A percentile compares a stretch with the other conserved stretches of the same genome.
Conservation (phyloP, 2,888 invertebrate species). For the Nysson spinosus region DNA sequence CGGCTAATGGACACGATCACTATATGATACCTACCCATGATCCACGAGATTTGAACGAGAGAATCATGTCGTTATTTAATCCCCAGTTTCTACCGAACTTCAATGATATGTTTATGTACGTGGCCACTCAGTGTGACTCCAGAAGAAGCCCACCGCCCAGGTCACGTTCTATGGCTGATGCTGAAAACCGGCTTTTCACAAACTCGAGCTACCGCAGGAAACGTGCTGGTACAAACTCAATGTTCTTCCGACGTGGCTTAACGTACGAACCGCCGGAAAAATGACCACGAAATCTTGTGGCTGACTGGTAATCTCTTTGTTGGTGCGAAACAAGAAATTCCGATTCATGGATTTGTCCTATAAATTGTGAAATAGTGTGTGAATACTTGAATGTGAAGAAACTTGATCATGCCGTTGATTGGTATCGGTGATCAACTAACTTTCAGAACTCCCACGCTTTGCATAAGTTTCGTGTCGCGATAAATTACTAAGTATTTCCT, state of each 20-base stretch:
- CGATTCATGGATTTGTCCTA: constrained; percentile 10
- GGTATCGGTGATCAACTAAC: too few species aligned
- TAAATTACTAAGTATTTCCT: background rate
- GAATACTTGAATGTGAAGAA: too few species aligned
- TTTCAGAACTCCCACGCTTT: too few species aligned
- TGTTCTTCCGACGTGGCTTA: constrained; percentile 57
- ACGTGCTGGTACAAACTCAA: constrained; percentile 45
- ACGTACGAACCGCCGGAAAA: constrained; percentile 45
- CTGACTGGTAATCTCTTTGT: too few species aligned
- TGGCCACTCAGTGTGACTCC: constrained; percentile 57
- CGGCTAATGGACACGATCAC: constrained; percentile 49
- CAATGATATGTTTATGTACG: constrained; percentile 72
- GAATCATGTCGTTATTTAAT: constrained; percentile 70
- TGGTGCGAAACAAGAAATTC: constrained; percentile 15
- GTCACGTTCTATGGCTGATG: constrained; percentile 51
- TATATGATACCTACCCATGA: constrained; percentile 65
- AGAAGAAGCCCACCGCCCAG: constrained; percentile 51
- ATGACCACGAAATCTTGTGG: constrained; percentile 45
- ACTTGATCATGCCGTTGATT: too few species aligned
- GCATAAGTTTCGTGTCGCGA: background rate
- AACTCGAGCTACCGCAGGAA: constrained; percentile 50
- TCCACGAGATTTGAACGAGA: constrained; percentile 59
- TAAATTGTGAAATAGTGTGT: too few species aligned
- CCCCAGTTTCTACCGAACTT: constrained; percentile 74
- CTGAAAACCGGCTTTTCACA: constrained; percentile 49